Percentiles rank a stretch among this genome's conserved stretches.
These are phyloP conservation scores for Zaprionus vittiger DNA, from an alignment of 1,140 invertebrate genomes.

Conservation along the genomic window DNA sequence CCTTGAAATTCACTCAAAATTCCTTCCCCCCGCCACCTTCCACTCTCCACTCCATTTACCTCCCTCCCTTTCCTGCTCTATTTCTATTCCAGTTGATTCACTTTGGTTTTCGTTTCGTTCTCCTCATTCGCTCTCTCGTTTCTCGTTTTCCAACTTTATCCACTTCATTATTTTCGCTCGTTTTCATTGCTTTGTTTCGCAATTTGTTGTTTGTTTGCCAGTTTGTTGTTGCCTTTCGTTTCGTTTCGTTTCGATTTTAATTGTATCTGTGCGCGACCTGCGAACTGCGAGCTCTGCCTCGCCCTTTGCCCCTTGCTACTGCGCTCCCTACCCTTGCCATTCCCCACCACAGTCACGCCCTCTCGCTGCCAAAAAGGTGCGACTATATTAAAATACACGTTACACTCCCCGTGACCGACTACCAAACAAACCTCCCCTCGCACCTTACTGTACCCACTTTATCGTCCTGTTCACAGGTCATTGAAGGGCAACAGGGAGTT, in stretches of 20 bases:
- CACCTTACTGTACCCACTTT: conserved; percentile 28
- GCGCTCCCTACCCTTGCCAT: too few species aligned
- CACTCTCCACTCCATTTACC: background rate
- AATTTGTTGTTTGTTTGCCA: conserved; percentile 59
- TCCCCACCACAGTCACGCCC: background rate
- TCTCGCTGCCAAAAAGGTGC: conserved; percentile 42
- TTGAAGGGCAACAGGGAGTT: conserved; percentile 50
- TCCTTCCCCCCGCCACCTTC: conserved; percentile 20
- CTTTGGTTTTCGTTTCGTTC: conserved; percentile 55
- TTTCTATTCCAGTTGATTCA: conserved; percentile 48
- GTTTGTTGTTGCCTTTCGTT: conserved; percentile 43
- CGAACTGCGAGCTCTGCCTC: background rate
- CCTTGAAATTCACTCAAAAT: conserved; percentile 79
- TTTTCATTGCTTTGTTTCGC: conserved; percentile 77
- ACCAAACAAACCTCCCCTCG: background rate
- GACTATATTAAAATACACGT: conserved; percentile 67
- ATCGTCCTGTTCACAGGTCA: conserved; percentile 44
- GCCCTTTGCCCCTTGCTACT: too few species aligned
- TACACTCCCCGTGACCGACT: background rate
- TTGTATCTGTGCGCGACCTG: conserved; percentile 64
- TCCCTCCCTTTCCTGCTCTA: conserved; percentile 24
- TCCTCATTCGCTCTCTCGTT: background rate
- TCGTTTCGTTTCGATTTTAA: conserved; percentile 72
- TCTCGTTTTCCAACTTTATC: conserved; percentile 69
- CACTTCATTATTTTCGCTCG: conserved; percentile 80